phyloP scores from a whole-genome alignment of 2,797 vertebrate genomes.

The Leucoraja ocellata region DNA sequence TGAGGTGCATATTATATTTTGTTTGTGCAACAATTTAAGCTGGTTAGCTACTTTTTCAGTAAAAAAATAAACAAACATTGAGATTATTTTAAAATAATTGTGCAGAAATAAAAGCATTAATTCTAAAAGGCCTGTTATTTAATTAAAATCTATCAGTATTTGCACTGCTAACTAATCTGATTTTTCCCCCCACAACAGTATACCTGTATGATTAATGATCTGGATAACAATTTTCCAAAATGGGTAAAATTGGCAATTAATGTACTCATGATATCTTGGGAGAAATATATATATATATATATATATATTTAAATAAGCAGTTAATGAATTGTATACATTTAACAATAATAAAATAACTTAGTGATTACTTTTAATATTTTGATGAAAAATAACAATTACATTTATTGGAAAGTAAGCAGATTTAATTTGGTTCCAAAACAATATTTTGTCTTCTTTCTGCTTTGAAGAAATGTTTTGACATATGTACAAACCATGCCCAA shows the following conservation, averaged over 20 bases:
- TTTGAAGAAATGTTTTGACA: slow-evolving; percentile 34
- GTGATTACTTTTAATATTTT: not conserved
- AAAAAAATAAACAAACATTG: not conserved
- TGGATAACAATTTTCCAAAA: slow-evolving; percentile 9
- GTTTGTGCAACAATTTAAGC: slow-evolving; percentile 3
- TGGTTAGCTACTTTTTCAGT: not conserved
- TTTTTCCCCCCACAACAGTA: not conserved
- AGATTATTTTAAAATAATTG: not conserved
- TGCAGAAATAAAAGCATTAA: slow-evolving; percentile 6
- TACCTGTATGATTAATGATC: not conserved
- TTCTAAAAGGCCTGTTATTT: not conserved
- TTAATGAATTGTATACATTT: not conserved
- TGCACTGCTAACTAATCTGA: not conserved
- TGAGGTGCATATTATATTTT: not conserved
- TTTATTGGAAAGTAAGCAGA: not conserved
- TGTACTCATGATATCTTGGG: not conserved
- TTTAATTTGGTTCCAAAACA: not conserved
- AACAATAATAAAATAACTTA: not conserved
- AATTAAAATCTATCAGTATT: not conserved
- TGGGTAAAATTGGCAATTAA: not conserved
- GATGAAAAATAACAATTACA: not conserved
- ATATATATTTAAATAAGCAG: not conserved
- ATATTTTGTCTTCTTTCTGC: not conserved
- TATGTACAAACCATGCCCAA: slow-evolving; percentile 9
- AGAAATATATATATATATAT: not conserved